Base-by-base conservation (phyloP, 2,888 invertebrate genomes). In the Octonoba sinensis region DNA sequence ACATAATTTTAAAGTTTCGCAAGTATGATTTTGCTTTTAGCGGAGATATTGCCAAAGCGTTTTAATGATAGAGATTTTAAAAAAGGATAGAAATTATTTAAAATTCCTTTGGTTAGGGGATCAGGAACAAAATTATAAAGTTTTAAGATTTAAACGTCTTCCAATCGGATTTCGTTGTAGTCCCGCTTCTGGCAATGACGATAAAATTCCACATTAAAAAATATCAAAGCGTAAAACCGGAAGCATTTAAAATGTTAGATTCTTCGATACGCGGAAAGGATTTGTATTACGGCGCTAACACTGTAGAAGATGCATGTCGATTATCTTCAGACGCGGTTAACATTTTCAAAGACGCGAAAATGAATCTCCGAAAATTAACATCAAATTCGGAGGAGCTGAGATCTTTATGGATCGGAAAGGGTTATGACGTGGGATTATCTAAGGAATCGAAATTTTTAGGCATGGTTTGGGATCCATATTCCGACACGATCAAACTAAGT, bases 21-120 rank as follows among this genome's bases (percentile, higher is more conserved):
- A 2, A 27, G 27, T 27, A 27, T 6, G 27, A 27, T 3, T 2
- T 27, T 27, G 27, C 27, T 27, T 27, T 59, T 59, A 22, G 47
- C 18, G 18, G 36, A n/a, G 11, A 65, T 18, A 65, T 65, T 1
- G 54, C 47, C 15, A 67, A 54, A 54, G 24, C 51, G 1, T 66
- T 66, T 67, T 54, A 54, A 54, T 67, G 54, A 36, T 51, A 62
- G 20, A 18, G 1, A 36, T 62, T 46, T 44, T 27, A 24, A 24
- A 59, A 24, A 59, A 12, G 18, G 59, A 59, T 59, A 3, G 59
- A 24, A 59, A 56, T 3, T 27, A 22, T 24, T 27, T 27, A 8
- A 27, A 27, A 27, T 27, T 27, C 6, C 27, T 27, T n/a, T n/a
- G n/a, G n/a, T n/a, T n/a, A n/a, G n/a, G n/a, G 36, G n/a, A 62